Evolutionary conservation across 2,888 invertebrate species (phyloP).

Genomic region (Nebria salina): DNA sequence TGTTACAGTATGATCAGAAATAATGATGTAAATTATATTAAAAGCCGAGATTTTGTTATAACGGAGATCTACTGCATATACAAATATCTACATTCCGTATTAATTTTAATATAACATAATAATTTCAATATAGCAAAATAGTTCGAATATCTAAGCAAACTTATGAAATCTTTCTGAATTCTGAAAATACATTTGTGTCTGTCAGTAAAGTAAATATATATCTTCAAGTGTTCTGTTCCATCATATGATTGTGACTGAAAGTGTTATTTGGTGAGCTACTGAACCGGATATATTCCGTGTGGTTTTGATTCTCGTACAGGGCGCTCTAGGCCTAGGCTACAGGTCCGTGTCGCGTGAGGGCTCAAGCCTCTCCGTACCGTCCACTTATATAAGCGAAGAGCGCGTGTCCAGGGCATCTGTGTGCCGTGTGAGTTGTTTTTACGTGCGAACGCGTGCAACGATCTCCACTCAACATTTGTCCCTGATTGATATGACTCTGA

Average conservation of each 20-base stretch:
- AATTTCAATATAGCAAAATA: too few relatives aligned
- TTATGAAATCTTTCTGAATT: too few relatives aligned
- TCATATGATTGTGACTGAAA: too few relatives aligned
- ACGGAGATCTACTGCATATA: too few relatives aligned
- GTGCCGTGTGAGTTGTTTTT: slow-evolving; percentile 53
- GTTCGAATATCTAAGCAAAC: too few relatives aligned
- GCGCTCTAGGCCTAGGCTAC: slow-evolving; percentile 63
- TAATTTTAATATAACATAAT: too few relatives aligned
- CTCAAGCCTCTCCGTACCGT: slow-evolving; percentile 86
- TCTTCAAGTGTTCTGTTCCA: background rate
- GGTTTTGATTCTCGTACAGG: slow-evolving; percentile 58
- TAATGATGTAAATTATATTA: too few relatives aligned
- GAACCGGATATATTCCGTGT: slow-evolving; percentile 48
- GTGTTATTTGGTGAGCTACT: background rate
- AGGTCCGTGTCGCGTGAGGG: slow-evolving; percentile 68
- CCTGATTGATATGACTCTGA: slow-evolving; percentile 53
- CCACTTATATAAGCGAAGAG: slow-evolving; percentile 70
- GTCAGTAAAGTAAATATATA: background rate
- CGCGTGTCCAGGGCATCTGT: slow-evolving; percentile 48
- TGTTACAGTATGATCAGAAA: too few relatives aligned
- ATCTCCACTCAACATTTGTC: slow-evolving; percentile 49
- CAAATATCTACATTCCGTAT: too few relatives aligned
- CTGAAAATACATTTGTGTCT: too few relatives aligned
- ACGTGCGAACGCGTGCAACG: slow-evolving; percentile 52
- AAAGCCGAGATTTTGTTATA: too few relatives aligned